A percentile compares a stretch with the other conserved stretches of the same genome.
Evolutionary conservation across 2,113 vertebrate species (phyloP).

Genomic region (Clarias batrachus): DNA sequence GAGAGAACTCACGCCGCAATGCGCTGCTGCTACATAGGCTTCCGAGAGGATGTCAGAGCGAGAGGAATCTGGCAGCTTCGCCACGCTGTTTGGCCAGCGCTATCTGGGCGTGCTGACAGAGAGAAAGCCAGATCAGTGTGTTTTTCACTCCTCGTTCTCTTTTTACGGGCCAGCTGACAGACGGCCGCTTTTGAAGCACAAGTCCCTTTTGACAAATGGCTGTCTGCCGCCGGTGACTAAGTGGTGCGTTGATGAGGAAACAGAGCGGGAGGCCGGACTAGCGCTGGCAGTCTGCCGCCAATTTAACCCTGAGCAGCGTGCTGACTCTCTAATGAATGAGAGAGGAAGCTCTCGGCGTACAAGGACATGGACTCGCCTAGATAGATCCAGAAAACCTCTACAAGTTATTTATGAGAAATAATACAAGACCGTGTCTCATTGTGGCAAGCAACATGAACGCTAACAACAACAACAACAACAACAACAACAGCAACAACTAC

Average conservation of each 20-base stretch:
- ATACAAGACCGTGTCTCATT: background rate
- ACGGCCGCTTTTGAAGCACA: slow-evolving; percentile 36
- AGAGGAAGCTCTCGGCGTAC: background rate
- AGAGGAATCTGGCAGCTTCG: slow-evolving; percentile 41
- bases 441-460: background rate
- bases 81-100: slow-evolving; percentile 37
- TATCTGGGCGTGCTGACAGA: slow-evolving; percentile 47
- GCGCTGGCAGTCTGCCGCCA: slow-evolving; percentile 30
- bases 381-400: background rate
- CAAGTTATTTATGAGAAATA: background rate
- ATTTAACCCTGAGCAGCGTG: slow-evolving; percentile 21
- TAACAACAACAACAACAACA: background rate
- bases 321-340: background rate
- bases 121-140: slow-evolving; percentile 45
- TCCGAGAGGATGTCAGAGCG: slow-evolving; percentile 15
- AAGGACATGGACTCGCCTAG: background rate
- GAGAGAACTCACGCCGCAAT: slow-evolving; percentile 28
- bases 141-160: slow-evolving; percentile 27
- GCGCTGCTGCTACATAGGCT: background rate
- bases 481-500: background rate
- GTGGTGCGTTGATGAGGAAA: slow-evolving; percentile 39
- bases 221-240: slow-evolving; percentile 39
- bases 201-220: slow-evolving; percentile 47
- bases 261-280: slow-evolving; percentile 3
- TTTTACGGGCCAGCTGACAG: slow-evolving; percentile 40